A percentile compares a stretch with the other conserved stretches of the same genome.
Evolutionary conservation across 2,888 invertebrate genomes (phyloP).

Genomic region (Brenthis daphne): DNA sequence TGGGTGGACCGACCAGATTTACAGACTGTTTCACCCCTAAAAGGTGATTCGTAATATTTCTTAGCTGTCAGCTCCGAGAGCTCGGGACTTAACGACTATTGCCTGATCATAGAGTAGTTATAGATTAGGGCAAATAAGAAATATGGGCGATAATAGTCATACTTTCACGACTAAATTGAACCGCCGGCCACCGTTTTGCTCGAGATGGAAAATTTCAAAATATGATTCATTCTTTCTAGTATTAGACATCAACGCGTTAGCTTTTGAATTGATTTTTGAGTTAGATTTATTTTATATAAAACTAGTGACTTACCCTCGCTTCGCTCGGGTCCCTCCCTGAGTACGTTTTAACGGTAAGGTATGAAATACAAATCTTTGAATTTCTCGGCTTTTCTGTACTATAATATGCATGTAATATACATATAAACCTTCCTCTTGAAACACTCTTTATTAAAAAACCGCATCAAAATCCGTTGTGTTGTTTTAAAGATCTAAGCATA

Average conservation of each 20-base stretch:
- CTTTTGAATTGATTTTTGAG: background rate
- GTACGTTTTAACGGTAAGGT: too few species aligned
- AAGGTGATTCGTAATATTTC: slow-evolving; percentile 70
- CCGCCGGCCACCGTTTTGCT: slow-evolving; percentile 25
- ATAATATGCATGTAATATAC: too few species aligned
- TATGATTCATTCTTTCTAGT: slow-evolving; percentile 7
- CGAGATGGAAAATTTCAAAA: slow-evolving; percentile 9
- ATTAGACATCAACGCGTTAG: slow-evolving; percentile 22
- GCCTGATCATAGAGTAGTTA: slow-evolving; percentile 27
- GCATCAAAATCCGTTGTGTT: too few species aligned
- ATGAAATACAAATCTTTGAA: too few species aligned
- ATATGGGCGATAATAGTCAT: slow-evolving; percentile 31
- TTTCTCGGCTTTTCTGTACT: too few species aligned
- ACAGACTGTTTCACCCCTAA: slow-evolving; percentile 67
- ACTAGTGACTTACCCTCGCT: too few species aligned
- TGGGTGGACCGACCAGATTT: slow-evolving; percentile 72
- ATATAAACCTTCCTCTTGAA: too few species aligned
- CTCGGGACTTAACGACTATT: slow-evolving; percentile 24
- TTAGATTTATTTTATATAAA: background rate
- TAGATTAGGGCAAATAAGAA: slow-evolving; percentile 27
- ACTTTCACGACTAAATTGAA: slow-evolving; percentile 28
- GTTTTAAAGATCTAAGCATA: too few species aligned
- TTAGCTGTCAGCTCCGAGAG: slow-evolving; percentile 28
- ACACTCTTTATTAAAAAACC: too few species aligned
- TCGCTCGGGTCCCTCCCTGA: too few species aligned